Conservation (phyloP, 1,140 invertebrate genomes). For the Penaeus chinensis region DNA sequence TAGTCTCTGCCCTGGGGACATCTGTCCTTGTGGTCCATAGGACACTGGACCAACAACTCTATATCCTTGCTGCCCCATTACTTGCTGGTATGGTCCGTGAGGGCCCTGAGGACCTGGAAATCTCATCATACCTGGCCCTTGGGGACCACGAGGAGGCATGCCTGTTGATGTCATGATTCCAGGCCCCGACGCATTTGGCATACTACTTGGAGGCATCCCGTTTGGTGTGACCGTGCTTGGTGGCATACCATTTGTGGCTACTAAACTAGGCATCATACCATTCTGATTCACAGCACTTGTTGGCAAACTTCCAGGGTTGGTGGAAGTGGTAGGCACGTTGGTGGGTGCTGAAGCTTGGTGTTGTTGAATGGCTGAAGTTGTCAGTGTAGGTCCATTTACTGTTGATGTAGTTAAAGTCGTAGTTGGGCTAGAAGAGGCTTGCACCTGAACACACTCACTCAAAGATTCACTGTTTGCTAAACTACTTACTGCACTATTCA, state of each 20-base stretch:
- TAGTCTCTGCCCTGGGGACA: neutral
- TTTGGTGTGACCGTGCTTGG: conserved; percentile 39
- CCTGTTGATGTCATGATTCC: conserved; percentile 19
- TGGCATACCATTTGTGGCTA: conserved; percentile 42
- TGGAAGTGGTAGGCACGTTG: conserved; percentile 56
- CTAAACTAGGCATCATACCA: conserved; percentile 51
- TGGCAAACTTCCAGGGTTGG: conserved; percentile 45
- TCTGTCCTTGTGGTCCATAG: conserved; percentile 36
- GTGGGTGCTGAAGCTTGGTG: conserved; percentile 51
- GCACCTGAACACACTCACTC: conserved; percentile 59
- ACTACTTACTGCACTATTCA: conserved; percentile 49
- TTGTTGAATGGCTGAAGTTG: conserved; percentile 33
- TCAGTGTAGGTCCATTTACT: conserved; percentile 47
- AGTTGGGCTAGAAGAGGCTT: conserved; percentile 38
- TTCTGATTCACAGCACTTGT: conserved; percentile 48
- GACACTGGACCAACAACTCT: conserved; percentile 27
- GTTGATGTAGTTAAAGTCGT: conserved; percentile 22
- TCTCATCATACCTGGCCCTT: conserved; percentile 47
- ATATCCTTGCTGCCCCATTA: conserved; percentile 27
- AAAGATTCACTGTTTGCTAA: conserved; percentile 19
- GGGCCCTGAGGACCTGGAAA: conserved; percentile 43
- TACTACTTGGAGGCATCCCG: conserved; percentile 42
- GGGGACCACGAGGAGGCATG: conserved; percentile 30
- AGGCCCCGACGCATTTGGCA: conserved; percentile 32
- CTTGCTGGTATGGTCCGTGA: conserved; percentile 19